Base-by-base conservation (phyloP, 2,888 invertebrate species). In the Cybosia mesomella region DNA sequence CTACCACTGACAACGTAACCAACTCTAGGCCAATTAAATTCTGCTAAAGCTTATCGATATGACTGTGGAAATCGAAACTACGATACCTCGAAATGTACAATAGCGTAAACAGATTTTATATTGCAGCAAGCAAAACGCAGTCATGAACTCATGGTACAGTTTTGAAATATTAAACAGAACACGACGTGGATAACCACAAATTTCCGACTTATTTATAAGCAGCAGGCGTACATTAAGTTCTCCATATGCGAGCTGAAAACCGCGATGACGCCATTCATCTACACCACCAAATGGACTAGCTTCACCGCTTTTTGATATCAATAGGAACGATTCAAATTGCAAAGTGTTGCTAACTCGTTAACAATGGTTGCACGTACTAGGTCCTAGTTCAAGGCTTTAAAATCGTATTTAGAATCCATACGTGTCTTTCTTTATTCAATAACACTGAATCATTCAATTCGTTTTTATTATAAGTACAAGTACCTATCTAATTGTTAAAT, bases 201-300 rank as follows among this genome's bases (percentile, higher is more conserved):
- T 76, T 77, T 83, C 77, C 82, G 73, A 67, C 78, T 79, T 74
- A 82, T 84, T 83, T 73, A 79, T 76, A 86, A 74, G 67, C 75
- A 70, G 83, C 84, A 85, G 83, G 83, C 82, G 79, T 72, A 58
- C 43, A 64, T 76, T 71, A 62, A 60, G 43, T 69, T 68, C 67
- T 68, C 64, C 34, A 73, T 72, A 58, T 58, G 60, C 61, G 72
- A 68, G 72, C 71, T 78, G 70, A 60, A 74, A 82, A 84, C 82
- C 81, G 71, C 80, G 81, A 69, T 77, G 76, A 76, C 85, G 83
- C 82, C 83, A 80, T 43, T 36, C 64, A 55, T 62, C 67, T 32
- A 62, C 66, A 70, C 59, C 34, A 67, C 68, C 67, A 68, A 58
- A 63, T 68, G 53, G 61, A n/a, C 28, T 32, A 21, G 0, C 28